phyloP scores from a whole-genome alignment of 1,140 invertebrate species.

The Atta colombica region DNA sequence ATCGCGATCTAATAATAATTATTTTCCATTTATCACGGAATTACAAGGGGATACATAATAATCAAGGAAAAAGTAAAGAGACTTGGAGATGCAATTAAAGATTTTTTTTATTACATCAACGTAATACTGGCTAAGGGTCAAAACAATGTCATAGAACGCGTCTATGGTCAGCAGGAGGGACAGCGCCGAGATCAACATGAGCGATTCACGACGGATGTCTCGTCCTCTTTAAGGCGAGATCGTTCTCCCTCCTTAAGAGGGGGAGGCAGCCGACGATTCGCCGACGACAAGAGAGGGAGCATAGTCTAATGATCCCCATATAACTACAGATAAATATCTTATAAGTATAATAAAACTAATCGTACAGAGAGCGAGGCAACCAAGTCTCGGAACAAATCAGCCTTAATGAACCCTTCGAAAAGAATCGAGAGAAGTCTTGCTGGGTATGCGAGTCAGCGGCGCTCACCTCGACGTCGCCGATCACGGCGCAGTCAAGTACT shows the following conservation, averaged over 20 bases:
- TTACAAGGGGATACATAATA: background rate
- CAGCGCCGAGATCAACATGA: slow-evolving; percentile 65
- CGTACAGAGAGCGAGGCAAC: slow-evolving; percentile 70
- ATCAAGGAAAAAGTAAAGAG: slow-evolving; percentile 21
- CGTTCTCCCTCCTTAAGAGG: background rate
- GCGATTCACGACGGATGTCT: slow-evolving; percentile 43
- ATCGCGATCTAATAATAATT: background rate
- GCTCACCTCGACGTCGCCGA: slow-evolving; percentile 49
- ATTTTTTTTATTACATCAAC: slow-evolving; percentile 83
- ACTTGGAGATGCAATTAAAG: slow-evolving; percentile 70
- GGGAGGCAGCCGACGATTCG: slow-evolving; percentile 43
- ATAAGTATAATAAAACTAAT: slow-evolving; percentile 76
- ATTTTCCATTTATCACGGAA: background rate
- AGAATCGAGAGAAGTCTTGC: slow-evolving; percentile 65
- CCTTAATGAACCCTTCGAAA: slow-evolving; percentile 73
- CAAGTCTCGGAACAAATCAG: slow-evolving; percentile 77
- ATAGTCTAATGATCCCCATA: slow-evolving; percentile 70
- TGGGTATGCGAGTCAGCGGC: slow-evolving; percentile 68
- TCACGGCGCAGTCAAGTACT: background rate
- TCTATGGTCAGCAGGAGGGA: slow-evolving; percentile 75
- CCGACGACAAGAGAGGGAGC: slow-evolving; percentile 39
- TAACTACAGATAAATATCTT: slow-evolving; percentile 75
- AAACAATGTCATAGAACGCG: slow-evolving; percentile 82
- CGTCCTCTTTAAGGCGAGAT: slow-evolving; percentile 2
- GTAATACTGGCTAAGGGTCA: slow-evolving; percentile 84